Evolutionary conservation across 2,888 invertebrate species (phyloP), one percentile per base, ranked within the genome.

Genomic region (Ganaspis brasiliensis): DNA sequence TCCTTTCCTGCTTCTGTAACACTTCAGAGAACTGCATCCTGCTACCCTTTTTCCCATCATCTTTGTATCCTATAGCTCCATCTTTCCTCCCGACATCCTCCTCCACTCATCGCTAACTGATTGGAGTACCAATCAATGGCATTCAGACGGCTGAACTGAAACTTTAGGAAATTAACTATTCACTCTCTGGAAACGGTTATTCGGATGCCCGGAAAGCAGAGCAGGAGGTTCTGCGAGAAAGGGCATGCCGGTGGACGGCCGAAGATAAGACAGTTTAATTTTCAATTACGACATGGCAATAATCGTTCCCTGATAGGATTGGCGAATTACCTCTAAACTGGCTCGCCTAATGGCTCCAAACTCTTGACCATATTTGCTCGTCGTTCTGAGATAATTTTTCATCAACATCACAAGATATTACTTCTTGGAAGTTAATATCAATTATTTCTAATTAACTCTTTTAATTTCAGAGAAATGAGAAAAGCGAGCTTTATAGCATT

Each of bases 151-250:
- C 87, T 84, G 84, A 84, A 87, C 87, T 87, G 88, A 90, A 90
- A 90, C 90, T 91, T 90, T 90, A 89, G 90, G 90, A 91, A 90
- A 90, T 91, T 91, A 90, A 90, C 90, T 88, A 91, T 91, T 91
- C 90, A 89, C 87, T 89, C 85, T 78, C 85, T 88, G 89, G 87
- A 90, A 90, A 90, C 89, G 89, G 89, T 89, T 89, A 88, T 90
- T 89, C 87, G 87, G 85, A 85, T 82, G 86, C 82, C 86, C 87
- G 87, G 86, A 88, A 89, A 86, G 86, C 84, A 83, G 83, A 83
- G 84, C 81, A 83, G 79, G 74, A 70, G 76, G 72, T 61, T 74
- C 61, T 73, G 67, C 59, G 78, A 80, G 73, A 71, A 16, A 81
- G 82, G 77, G 80, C 79, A 76, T 70, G 76, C 74, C 73, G 77